Evolutionary conservation across 1,140 invertebrate species (phyloP), one percentile per base, ranked within the genome.

Genomic region (Drosophila lacteicornis): DNA sequence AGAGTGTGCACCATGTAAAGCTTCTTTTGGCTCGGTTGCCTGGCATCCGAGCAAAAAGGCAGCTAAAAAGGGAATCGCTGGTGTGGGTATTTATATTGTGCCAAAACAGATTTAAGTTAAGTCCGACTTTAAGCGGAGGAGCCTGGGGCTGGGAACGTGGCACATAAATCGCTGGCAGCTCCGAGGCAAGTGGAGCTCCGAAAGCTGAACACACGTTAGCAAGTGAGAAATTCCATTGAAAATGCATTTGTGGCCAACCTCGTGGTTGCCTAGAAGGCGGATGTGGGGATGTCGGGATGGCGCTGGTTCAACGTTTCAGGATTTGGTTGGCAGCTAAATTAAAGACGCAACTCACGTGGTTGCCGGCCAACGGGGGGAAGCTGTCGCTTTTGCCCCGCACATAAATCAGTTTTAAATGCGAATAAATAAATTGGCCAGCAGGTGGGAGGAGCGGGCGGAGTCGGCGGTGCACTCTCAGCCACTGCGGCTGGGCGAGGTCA

Each of bases 331-430:
- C 62, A 83, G 74, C 83, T 88, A 86, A 86, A 86, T 86, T 86
- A 88, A 86, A 88, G 84, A 86, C 81, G 84, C 83, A 83, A 50
- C 83, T 83, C 84, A 88, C 67, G 80, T 65, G 49, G 69, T 58
- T 80, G 50, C 67, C 40, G 25, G 60, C 30, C 50, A 55, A 53
- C 19, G 30, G 15, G 22, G 56, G 30, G 58, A 56, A 62, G 62
- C 79, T 85, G 73, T 81, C 74, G 63, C 42, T 47, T 46, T 47
- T 38, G 68, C 45, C 38, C 85, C 81, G 50, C 65, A 80, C 85
- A 88, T 88, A 88, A 88, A 88, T 88, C 84, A 88, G 84, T 75
- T 88, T 88, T 90, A 90, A 88, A 88, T 90, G 81, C 84, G 80
- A 73, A 84, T 88, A 88, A 88, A 88, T 88, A 88, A 88, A 88